Percentiles rank a stretch among this genome's conserved stretches.
Evolutionary conservation across 2,888 invertebrate genomes (phyloP).

Genomic region (Dryomyza anilis): DNA sequence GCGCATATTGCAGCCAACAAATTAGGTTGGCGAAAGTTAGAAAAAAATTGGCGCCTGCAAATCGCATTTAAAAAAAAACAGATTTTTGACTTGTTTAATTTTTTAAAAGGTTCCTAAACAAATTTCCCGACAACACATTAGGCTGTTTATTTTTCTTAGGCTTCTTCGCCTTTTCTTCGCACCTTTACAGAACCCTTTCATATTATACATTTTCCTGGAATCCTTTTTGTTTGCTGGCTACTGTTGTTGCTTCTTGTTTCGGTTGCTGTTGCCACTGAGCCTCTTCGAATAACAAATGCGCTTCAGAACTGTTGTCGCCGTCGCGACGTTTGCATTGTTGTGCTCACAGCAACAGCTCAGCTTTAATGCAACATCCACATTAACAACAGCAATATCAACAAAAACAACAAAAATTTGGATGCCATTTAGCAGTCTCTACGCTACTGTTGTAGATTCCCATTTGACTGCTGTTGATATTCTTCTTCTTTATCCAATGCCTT

Average conservation of each 20-base stretch:
- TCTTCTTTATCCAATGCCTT: too few relatives aligned
- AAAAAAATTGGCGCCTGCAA: too few relatives aligned
- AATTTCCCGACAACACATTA: too few relatives aligned
- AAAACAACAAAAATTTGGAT: constrained; percentile 29
- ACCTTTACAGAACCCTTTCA: too few relatives aligned
- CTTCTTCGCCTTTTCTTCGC: not conserved
- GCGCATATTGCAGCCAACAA: too few relatives aligned
- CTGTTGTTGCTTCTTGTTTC: not conserved
- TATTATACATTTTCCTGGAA: constrained; percentile 18
- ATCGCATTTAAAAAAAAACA: too few relatives aligned
- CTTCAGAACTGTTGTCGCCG: constrained; percentile 9
- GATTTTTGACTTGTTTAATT: too few relatives aligned
- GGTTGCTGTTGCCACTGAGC: too few relatives aligned
- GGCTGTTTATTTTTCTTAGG: not conserved
- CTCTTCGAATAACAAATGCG: too few relatives aligned
- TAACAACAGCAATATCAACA: constrained; percentile 34
- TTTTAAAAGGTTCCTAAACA: too few relatives aligned
- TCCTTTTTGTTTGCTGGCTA: constrained; percentile 1
- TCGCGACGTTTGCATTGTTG: constrained; percentile 8
- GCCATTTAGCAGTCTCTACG: constrained; percentile 21
- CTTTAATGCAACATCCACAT: constrained; percentile 25
- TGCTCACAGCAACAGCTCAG: constrained; percentile 30
- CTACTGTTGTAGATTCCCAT: constrained; percentile 9
- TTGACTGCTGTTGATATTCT: not conserved
- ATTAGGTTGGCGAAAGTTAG: too few relatives aligned